These are phyloP conservation scores for Gari tellinella DNA, from an alignment of 2,888 invertebrate genomes.

Conservation along the genomic window DNA sequence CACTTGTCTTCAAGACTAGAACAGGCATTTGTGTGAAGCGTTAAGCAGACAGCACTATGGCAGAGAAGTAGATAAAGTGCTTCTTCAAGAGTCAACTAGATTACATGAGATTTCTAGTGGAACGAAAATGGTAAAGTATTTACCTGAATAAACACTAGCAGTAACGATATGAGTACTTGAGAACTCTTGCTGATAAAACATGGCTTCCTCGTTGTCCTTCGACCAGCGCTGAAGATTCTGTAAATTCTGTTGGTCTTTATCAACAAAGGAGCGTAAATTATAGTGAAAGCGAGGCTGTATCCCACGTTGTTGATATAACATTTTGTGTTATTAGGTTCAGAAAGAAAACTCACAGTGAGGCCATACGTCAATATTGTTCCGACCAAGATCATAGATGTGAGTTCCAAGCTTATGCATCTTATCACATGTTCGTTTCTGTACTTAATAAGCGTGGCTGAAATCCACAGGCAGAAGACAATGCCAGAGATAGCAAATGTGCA, in stretches of 20 bases:
- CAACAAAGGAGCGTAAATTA: slow-evolving; percentile 79
- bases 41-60: no score
- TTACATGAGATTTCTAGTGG: no score
- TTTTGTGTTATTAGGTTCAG: slow-evolving; percentile 65
- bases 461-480: slow-evolving; percentile 49
- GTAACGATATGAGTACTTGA: slow-evolving; percentile 71
- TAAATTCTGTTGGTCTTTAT: slow-evolving; percentile 81
- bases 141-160: slow-evolving; percentile 74
- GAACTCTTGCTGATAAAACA: slow-evolving; percentile 73
- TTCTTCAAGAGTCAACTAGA: no score
- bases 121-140: slow-evolving; percentile 14
- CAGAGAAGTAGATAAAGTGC: no score
- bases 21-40: no score
- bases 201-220: slow-evolving; percentile 70
- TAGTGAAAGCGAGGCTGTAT: slow-evolving; percentile 79
- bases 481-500: slow-evolving; percentile 57
- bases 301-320: slow-evolving; percentile 77
- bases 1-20: no score
- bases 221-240: slow-evolving; percentile 76
- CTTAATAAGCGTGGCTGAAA: slow-evolving; percentile 53
- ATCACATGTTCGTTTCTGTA: slow-evolving; percentile 76
- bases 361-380: slow-evolving; percentile 75
- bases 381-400: slow-evolving; percentile 75
- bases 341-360: slow-evolving; percentile 72
- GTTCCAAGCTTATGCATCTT: slow-evolving; percentile 79